Evolutionary conservation across 2,113 vertebrate species (phyloP).

Genomic region (Pelecanoides urinatrix): DNA sequence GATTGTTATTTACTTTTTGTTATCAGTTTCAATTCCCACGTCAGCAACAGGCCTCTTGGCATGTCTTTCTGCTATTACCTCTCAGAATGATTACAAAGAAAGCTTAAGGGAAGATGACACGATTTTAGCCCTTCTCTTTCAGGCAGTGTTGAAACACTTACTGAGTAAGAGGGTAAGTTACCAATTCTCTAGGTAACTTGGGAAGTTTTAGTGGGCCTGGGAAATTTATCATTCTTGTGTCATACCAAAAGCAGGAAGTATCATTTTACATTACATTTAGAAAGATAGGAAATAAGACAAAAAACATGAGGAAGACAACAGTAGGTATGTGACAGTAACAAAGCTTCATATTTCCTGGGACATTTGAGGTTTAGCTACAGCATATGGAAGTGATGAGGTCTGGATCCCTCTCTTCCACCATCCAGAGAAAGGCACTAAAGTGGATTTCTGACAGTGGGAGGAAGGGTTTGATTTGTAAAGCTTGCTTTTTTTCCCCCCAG

Average conservation of each 20-base stretch:
- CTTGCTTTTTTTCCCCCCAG: fast-evolving
- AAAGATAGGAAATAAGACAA: not conserved
- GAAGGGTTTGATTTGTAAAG: not conserved
- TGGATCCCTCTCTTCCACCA: not conserved
- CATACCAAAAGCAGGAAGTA: not conserved
- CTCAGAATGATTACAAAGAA: not conserved
- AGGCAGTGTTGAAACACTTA: not conserved
- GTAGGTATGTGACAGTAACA: not conserved
- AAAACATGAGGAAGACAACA: not conserved
- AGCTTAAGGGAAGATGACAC: not conserved
- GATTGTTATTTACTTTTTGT: not conserved
- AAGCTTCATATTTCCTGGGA: not conserved
- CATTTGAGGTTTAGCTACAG: not conserved
- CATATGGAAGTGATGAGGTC: not conserved
- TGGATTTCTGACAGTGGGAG: not conserved
- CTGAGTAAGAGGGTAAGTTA: not conserved
- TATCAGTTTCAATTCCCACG: not conserved
- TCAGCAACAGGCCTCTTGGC: not conserved
- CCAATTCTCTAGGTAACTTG: not conserved
- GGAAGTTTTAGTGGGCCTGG: not conserved
- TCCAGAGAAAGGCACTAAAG: not conserved
- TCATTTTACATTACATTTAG: not conserved
- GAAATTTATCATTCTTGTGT: not conserved
- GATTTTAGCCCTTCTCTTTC: not conserved
- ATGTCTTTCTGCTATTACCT: not conserved